Base-by-base conservation (phyloP, 2,113 vertebrate genomes). In the Lamprotornis superbus region DNA sequence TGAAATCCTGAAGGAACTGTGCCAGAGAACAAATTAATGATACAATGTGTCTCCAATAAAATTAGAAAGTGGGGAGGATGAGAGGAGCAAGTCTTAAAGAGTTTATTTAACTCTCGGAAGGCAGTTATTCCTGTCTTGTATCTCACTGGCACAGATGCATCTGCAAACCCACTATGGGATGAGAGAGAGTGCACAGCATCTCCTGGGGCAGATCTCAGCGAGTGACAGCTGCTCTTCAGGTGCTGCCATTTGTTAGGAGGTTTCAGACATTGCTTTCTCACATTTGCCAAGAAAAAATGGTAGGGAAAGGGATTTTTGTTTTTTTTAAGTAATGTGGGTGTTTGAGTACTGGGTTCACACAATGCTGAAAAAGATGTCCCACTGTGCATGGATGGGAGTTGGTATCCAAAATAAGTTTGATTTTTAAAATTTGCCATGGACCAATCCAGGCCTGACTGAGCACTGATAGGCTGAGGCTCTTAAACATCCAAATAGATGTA, bases 21-120 rank as follows among this genome's bases (percentile, higher is more conserved):
- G 85, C 89, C 91, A 93, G 63, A 81, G 75, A 96, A 77, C 60
- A 93, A 95, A 93, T 87, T 61, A 90, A 80, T 85, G 89, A 82
- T 69, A 89, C 18, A 2, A 89, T 5, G 6, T 52, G 65, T 77
- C 85, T 94, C 83, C 12, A 71, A 93, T 88, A 90, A 94, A 95
- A 92, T 83, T 83, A 91, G 90, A 75, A 96, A 93, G 64, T n/a
- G 20, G 22, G 47, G 12, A 94, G 59, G 75, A 89, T 65, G 35
- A 93, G 80, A 92, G 31, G 22, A 86, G 50, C 1, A 5, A 90
- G 56, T 67, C 15, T 75, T 27, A 8, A 61, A 63, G 84, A 91
- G 76, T 87, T 83, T 59, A 28, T 83, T 61, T 82, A 76, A 78
- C 40, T 87, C 50, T 89, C 10, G 53, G 53, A 85, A 92, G 40